Evolutionary conservation across 2,797 vertebrate species (phyloP), one percentile per base, ranked within the genome.

Genomic region (Siniperca obscura): DNA sequence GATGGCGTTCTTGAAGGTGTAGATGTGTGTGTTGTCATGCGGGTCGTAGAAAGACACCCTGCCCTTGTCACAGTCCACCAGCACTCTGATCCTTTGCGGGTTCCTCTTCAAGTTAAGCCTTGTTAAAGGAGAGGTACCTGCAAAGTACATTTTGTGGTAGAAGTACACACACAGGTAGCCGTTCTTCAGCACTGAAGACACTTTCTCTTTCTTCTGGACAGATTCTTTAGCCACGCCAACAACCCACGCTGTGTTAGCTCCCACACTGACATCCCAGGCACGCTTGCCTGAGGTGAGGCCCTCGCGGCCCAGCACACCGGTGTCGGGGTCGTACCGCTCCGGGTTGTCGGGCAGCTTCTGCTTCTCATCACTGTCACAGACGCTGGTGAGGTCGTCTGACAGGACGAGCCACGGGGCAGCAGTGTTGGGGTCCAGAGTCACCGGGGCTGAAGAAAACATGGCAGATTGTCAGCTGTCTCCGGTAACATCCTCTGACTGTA

Each of bases 121-220:
- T 0, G 94, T 94, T 22, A 95, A 70, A 11, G 95, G 95, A 1
- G 94, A 95, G 0, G 94, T 95, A 0, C 95, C 94, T 0, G 95
- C 95, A 11, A 95, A 94, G 90, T 95, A 93, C 95, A 95, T 95
- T 1, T 93, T 92, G 88, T 94, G 91, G 89, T 95, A 95, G 22
- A 91, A 95, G 85, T 94, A 95, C 66, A 96, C 88, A 1, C 92
- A 90, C 83, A 94, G 84, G 91, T 94, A 95, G 69, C 95, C 95
- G 21, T 95, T 92, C 64, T 83, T 90, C 52, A 93, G 86, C 77
- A 94, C 92, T 0, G 94, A 95, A 0, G 91, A 89, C 73, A 95
- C 87, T 13, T 95, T 95, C 84, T 94, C 89, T 34, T 96, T 96
- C 80, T 87, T 90, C 71, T 74, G 56, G 48, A 92, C 88, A 0